Conservation (phyloP, 1,140 invertebrate species). For the Lepidurus packardi region DNA sequence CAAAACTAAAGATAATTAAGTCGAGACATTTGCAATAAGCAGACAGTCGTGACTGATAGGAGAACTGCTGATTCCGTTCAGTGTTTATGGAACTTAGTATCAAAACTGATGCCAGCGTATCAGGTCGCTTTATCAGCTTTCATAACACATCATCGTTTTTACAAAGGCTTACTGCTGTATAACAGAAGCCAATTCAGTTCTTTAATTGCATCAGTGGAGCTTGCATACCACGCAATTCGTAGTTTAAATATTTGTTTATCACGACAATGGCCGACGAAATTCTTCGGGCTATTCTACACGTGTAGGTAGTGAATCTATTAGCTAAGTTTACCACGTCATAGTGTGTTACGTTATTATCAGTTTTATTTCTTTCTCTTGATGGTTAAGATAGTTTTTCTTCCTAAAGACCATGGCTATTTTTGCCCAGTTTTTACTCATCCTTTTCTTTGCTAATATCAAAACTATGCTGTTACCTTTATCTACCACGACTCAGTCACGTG, state of each 20-base stretch:
- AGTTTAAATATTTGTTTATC: neutral
- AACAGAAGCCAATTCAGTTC: neutral
- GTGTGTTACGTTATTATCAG: neutral
- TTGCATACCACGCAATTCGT: neutral
- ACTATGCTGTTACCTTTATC: neutral
- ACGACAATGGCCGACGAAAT: neutral
- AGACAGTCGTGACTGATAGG: neutral
- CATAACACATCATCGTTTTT: neutral
- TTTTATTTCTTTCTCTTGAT: neutral
- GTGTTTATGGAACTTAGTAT: neutral
- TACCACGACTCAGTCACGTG: neutral
- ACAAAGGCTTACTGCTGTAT: neutral
- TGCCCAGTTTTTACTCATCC: neutral
- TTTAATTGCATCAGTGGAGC: neutral
- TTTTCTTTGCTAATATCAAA: conserved; percentile 16
- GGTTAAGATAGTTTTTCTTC: neutral
- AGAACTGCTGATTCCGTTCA: neutral
- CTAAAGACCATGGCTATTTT: neutral
- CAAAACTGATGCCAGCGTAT: neutral
- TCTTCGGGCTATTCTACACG: neutral
- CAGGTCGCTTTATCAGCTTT: neutral
- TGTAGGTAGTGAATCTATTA: neutral
- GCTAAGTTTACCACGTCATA: neutral
- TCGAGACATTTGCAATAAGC: conserved; percentile 1
- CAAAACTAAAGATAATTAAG: neutral